Evolutionary conservation across 2,113 vertebrate genomes (phyloP).

Genomic region (Jaculus jaculus): DNA sequence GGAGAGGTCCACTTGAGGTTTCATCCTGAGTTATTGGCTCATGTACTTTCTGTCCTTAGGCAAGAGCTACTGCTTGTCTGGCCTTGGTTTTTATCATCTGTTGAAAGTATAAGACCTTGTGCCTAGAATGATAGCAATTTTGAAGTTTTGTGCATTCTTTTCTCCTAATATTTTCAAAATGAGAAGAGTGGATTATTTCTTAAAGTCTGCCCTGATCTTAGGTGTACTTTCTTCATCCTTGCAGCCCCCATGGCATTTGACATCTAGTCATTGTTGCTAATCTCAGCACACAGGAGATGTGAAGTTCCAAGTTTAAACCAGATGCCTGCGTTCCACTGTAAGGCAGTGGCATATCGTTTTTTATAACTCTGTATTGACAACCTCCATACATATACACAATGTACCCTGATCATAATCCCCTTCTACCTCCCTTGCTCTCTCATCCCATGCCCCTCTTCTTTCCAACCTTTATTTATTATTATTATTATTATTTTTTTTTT

Average conservation of each 20-base stretch:
- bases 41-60: neutral
- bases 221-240: neutral
- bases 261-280: neutral
- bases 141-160: neutral
- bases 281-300: neutral
- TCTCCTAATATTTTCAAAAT: neutral
- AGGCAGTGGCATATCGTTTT: neutral
- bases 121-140: neutral
- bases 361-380: too few relatives aligned
- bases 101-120: neutral
- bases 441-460: too few relatives aligned
- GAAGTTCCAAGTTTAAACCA: constrained; percentile 31
- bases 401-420: too few relatives aligned
- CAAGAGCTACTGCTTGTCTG: neutral
- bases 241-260: neutral
- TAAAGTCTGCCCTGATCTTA: neutral
- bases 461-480: too few relatives aligned
- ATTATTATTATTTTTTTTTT: too few relatives aligned
- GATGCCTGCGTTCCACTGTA: neutral
- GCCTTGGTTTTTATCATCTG: neutral
- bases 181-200: constrained; percentile 7
- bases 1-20: neutral
- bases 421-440: too few relatives aligned
- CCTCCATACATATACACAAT: too few relatives aligned
- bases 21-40: neutral